Percentiles rank a stretch among this genome's conserved stretches.
These are phyloP conservation scores for Aphis gossypii DNA, from an alignment of 1,140 invertebrate genomes.

Conservation along the genomic window DNA sequence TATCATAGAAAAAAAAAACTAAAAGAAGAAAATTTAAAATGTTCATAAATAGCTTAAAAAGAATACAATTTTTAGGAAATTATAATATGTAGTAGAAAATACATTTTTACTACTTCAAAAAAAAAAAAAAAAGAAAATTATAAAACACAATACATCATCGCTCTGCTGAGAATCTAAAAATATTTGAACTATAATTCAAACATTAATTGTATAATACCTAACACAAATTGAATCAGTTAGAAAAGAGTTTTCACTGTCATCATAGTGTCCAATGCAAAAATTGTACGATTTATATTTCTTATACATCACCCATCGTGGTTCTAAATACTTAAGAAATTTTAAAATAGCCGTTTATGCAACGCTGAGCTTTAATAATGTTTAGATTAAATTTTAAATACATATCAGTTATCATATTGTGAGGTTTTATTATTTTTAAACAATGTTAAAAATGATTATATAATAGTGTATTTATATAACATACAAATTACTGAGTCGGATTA, in stretches of 20 bases:
- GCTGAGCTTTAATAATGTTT: too few species aligned
- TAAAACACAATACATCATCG: background rate
- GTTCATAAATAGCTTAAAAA: too few species aligned
- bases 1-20: too few species aligned
- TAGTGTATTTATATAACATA: background rate
- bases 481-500: background rate
- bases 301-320: background rate
- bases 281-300: background rate
- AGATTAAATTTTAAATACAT: background rate
- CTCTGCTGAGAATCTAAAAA: background rate
- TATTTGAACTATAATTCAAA: background rate
- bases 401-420: background rate
- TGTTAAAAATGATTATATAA: background rate
- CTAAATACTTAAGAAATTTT: background rate
- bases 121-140: background rate
- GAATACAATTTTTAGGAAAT: too few species aligned
- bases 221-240: background rate
- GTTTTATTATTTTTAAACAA: background rate
- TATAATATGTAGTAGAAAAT: too few species aligned
- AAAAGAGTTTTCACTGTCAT: background rate
- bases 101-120: too few species aligned
- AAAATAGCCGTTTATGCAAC: background rate
- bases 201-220: background rate
- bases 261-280: background rate
- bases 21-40: too few species aligned